phyloP scores from a whole-genome alignment of 2,888 invertebrate genomes.

The Oxyscelio sp. region DNA sequence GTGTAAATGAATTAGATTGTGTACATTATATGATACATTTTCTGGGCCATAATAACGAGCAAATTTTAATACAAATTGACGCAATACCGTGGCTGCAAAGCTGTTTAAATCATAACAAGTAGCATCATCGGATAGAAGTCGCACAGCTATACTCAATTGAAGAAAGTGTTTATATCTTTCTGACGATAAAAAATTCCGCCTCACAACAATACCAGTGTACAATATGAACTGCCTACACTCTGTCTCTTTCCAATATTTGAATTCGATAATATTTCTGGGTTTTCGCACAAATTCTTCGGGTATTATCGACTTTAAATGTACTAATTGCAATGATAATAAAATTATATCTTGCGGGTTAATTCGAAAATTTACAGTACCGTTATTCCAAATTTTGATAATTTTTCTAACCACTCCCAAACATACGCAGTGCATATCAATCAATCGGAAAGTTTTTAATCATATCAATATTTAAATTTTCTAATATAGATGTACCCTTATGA shows the following conservation, averaged over 20 bases:
- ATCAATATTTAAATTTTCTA: slow-evolving; percentile 6
- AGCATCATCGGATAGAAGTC: background rate
- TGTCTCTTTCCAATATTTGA: background rate
- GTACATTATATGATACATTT: background rate
- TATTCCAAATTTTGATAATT: background rate
- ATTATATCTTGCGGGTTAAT: background rate
- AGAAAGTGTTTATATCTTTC: background rate
- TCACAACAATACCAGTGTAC: background rate
- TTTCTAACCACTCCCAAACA: slow-evolving; percentile 8
- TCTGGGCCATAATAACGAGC: background rate
- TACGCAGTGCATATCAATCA: background rate
- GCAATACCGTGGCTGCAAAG: background rate
- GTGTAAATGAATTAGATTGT: background rate
- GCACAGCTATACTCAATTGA: background rate
- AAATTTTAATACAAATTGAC: background rate
- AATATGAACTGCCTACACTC: background rate
- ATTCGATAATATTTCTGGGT: background rate
- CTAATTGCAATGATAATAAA: background rate
- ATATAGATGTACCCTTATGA: background rate
- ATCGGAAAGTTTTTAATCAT: slow-evolving; percentile 4
- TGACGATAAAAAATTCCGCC: background rate
- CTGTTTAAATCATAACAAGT: background rate
- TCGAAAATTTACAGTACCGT: background rate
- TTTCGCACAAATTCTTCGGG: background rate
- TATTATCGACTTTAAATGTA: too few species aligned